Evolutionary conservation across 2,888 invertebrate species (phyloP).

Genomic region (Aleiodes leptofemur): DNA sequence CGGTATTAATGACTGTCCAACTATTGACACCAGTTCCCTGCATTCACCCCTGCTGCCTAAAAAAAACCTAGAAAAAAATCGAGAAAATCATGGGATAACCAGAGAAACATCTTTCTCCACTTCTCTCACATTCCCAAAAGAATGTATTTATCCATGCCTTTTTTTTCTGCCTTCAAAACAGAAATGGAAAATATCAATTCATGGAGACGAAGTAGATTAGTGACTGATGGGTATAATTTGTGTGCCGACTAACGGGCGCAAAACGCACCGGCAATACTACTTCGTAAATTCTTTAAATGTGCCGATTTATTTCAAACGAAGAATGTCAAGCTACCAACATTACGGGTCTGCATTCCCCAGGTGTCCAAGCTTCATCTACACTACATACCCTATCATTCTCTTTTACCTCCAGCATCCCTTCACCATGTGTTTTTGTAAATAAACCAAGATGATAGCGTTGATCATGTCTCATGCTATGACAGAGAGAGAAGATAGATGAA

Average conservation of each 20-base stretch:
- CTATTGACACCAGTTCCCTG: slow-evolving; percentile 41
- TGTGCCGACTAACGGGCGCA: slow-evolving; percentile 30
- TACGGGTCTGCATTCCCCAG: slow-evolving; percentile 45
- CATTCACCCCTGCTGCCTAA: neutral
- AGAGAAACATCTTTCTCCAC: slow-evolving; percentile 6
- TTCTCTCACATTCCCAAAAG: neutral
- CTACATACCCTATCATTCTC: slow-evolving; percentile 37
- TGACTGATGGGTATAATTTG: slow-evolving; percentile 52
- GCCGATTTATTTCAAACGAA: slow-evolving; percentile 56
- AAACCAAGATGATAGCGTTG: neutral
- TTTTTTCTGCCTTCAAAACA: slow-evolving; percentile 10
- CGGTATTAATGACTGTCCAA: slow-evolving; percentile 55
- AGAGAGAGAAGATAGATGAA: slow-evolving; percentile 33
- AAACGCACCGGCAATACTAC: slow-evolving; percentile 48
- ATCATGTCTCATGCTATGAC: slow-evolving; percentile 48
- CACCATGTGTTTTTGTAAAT: neutral
- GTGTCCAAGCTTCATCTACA: slow-evolving; percentile 35
- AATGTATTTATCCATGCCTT: slow-evolving; percentile 10
- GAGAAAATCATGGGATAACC: neutral
- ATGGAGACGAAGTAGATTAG: slow-evolving; percentile 46
- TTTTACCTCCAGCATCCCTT: neutral
- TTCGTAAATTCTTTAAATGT: slow-evolving; percentile 60
- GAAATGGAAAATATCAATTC: slow-evolving; percentile 50
- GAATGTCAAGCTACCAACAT: slow-evolving; percentile 50
- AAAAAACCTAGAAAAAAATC: neutral